phyloP scores from a whole-genome alignment of 2,888 invertebrate genomes.

The Melipona beecheii region DNA sequence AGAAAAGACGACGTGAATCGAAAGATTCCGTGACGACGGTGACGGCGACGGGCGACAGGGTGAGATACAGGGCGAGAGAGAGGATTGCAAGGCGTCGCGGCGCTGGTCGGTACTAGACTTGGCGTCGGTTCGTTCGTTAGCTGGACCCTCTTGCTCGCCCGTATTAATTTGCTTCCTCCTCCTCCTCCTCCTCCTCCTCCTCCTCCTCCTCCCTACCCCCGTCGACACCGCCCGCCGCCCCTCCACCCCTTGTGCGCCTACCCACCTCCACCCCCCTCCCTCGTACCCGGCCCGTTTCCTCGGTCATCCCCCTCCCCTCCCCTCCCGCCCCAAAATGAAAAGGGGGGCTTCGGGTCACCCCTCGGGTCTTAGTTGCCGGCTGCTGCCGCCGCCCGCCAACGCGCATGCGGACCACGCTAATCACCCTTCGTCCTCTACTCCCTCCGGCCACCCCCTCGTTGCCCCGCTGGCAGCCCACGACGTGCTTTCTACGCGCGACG shows the following conservation, averaged over 20 bases:
- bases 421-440: slow-evolving; percentile 77
- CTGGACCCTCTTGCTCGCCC: slow-evolving; percentile 81
- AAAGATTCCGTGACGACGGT: neutral
- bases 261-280: neutral
- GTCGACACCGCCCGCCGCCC: slow-evolving; percentile 45
- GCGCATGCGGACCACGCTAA: slow-evolving; percentile 81
- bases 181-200: slow-evolving; percentile 75
- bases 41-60: slow-evolving; percentile 27
- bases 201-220: slow-evolving; percentile 67
- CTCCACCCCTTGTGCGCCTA: slow-evolving; percentile 28
- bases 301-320: slow-evolving; percentile 59
- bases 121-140: slow-evolving; percentile 83
- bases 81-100: slow-evolving; percentile 74
- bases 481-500: slow-evolving; percentile 50
- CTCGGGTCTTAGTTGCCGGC: slow-evolving; percentile 76
- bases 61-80: slow-evolving; percentile 57
- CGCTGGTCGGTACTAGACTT: slow-evolving; percentile 82
- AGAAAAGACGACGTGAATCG: neutral
- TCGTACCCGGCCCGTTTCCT: slow-evolving; percentile 44
- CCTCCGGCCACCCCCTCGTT: slow-evolving; percentile 56
- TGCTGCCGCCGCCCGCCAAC: slow-evolving; percentile 63
- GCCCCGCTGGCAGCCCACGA: slow-evolving; percentile 17
- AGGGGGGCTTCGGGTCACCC: slow-evolving; percentile 75
- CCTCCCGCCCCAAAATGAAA: slow-evolving; percentile 53
- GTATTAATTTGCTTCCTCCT: slow-evolving; percentile 83